These are phyloP conservation scores for Bungarus multicinctus DNA, from an alignment of 2,113 vertebrate species.

Conservation along the genomic window DNA sequence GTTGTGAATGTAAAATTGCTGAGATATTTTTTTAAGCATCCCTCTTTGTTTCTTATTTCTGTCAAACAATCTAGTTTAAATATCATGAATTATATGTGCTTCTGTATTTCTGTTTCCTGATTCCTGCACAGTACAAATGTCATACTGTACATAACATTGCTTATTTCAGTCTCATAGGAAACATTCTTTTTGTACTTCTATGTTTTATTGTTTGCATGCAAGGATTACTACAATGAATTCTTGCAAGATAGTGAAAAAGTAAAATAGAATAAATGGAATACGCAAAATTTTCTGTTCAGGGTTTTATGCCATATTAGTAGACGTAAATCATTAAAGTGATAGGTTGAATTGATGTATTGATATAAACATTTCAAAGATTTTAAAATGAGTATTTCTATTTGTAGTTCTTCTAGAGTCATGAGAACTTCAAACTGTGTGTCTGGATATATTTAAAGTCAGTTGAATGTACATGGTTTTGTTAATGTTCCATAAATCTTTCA, in stretches of 20 bases:
- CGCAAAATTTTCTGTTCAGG: slow-evolving; percentile 26
- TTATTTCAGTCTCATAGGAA: slow-evolving; percentile 16
- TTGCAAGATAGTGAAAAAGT: slow-evolving; percentile 23
- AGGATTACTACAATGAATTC: slow-evolving; percentile 25
- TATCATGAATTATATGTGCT: background rate
- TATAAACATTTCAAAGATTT: slow-evolving; percentile 59
- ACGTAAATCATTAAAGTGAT: slow-evolving; percentile 54
- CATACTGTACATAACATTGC: background rate
- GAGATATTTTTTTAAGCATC: background rate
- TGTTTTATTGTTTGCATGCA: slow-evolving; percentile 16
- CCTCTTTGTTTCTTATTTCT: background rate
- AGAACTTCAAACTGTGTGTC: slow-evolving; percentile 61
- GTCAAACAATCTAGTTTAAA: background rate
- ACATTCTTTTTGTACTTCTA: slow-evolving; percentile 13
- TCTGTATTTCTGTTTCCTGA: background rate
- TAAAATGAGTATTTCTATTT: slow-evolving; percentile 50
- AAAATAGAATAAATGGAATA: slow-evolving; percentile 29
- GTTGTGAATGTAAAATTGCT: background rate
- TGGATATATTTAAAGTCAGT: slow-evolving; percentile 63
- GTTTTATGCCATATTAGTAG: slow-evolving; percentile 31
- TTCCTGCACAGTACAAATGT: slow-evolving; percentile 23
- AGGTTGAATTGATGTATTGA: slow-evolving; percentile 36
- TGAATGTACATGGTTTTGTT: slow-evolving; percentile 65
- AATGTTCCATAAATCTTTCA: slow-evolving; percentile 65
- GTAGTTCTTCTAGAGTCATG: slow-evolving; percentile 59